These are phyloP conservation scores for Keiferia lycopersicella DNA, from an alignment of 2,888 invertebrate genomes.

Conservation along the genomic window DNA sequence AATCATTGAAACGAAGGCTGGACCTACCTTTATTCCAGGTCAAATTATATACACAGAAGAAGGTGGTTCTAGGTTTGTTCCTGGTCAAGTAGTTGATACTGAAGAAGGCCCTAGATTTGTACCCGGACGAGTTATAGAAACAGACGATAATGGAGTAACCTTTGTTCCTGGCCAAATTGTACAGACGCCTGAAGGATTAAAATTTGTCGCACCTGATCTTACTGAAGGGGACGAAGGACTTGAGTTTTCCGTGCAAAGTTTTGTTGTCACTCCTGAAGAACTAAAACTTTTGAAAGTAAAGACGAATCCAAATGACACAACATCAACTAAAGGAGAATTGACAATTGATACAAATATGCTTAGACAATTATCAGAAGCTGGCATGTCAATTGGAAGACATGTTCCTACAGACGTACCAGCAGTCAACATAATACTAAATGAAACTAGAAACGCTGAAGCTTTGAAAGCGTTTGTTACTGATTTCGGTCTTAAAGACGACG, in stretches of 20 bases:
- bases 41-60: constrained; percentile 86
- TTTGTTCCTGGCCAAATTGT: constrained; percentile 91
- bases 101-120: constrained; percentile 86
- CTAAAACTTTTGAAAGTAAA: constrained; percentile 73
- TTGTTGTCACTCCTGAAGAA: constrained; percentile 79
- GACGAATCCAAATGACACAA: constrained; percentile 75
- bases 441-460: constrained; percentile 74
- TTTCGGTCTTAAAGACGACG: constrained; percentile 75
- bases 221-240: constrained; percentile 84
- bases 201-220: constrained; percentile 86
- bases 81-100: constrained; percentile 87
- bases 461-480: constrained; percentile 75
- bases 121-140: constrained; percentile 87
- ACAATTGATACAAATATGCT: constrained; percentile 85
- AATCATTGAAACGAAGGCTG: constrained; percentile 87
- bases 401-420: constrained; percentile 82
- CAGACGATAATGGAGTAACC: constrained; percentile 85
- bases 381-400: constrained; percentile 85
- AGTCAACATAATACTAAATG: constrained; percentile 80
- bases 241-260: constrained; percentile 87
- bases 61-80: constrained; percentile 82
- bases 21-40: constrained; percentile 89
- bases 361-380: constrained; percentile 84
- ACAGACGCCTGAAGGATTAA: constrained; percentile 85
- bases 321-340: constrained; percentile 80